Evolutionary conservation across 64 coral and sea anemone species (phyloP).

Genomic region (Cladopsammia gracilis): DNA sequence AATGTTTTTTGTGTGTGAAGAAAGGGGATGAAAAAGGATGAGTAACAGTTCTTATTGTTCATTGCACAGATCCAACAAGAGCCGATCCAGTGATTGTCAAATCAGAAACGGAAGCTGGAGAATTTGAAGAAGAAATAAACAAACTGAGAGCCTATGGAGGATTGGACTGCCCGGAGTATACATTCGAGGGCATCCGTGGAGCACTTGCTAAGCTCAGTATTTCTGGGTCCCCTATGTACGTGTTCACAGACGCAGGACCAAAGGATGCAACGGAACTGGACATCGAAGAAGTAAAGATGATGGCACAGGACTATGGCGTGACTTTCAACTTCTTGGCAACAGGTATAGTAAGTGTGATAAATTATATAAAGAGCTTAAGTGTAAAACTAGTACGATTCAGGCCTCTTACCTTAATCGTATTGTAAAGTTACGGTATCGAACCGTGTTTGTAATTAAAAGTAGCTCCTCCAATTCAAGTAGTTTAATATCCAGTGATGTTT

Average conservation of each 20-base stretch:
- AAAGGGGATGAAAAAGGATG: no score
- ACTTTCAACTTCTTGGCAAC: constrained; percentile 80
- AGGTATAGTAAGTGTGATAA: no score
- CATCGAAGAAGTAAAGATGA: constrained; percentile 36
- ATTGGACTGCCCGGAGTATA: constrained; percentile 72
- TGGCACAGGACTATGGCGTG: constrained; percentile 44
- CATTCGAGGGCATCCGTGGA: constrained; percentile 82
- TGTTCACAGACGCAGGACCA: constrained; percentile 89
- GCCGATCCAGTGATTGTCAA: constrained; percentile 32
- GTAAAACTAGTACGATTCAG: no score
- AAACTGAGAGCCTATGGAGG: constrained; percentile 56
- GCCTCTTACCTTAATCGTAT: no score
- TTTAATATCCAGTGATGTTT: no score
- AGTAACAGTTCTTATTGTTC: no score
- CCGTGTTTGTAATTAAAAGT: no score
- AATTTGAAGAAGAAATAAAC: constrained; percentile 75
- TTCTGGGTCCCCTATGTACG: constrained; percentile 83
- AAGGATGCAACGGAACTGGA: constrained; percentile 70
- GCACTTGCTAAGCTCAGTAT: constrained; percentile 60
- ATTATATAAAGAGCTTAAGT: no score
- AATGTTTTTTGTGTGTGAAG: no score
- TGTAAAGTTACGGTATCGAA: no score
- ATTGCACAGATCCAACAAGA: no score
- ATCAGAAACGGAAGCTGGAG: constrained; percentile 21
- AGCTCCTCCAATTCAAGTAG: no score